Evolutionary conservation across 37 sponge, comb jelly and placozoan species (phyloP).

Genomic region (Crambe crambe): DNA sequence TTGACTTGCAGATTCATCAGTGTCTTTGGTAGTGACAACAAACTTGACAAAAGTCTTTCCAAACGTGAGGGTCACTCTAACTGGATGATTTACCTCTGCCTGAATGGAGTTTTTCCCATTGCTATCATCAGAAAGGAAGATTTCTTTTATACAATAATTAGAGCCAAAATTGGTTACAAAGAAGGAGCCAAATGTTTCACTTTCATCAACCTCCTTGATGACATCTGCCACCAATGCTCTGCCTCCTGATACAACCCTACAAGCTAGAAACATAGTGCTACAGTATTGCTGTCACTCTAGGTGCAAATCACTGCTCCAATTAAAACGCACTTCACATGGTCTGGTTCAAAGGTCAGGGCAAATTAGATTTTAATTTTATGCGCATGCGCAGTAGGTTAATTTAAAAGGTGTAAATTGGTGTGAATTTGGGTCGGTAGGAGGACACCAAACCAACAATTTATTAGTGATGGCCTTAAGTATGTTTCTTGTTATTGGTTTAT

Average conservation of each 20-base stretch:
- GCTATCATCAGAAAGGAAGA: too few relatives aligned
- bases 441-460: background rate
- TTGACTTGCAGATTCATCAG: too few relatives aligned
- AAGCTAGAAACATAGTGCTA: background rate
- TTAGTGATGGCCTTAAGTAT: too few relatives aligned
- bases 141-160: too few relatives aligned
- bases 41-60: conserved; percentile 1
- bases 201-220: background rate
- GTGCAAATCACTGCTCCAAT: too few relatives aligned
- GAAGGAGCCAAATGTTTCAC: background rate
- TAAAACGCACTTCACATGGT: too few relatives aligned
- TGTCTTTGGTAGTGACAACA: background rate
- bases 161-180: background rate
- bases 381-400: background rate
- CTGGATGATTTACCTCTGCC: background rate
- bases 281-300: too few relatives aligned
- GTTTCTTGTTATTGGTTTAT: too few relatives aligned
- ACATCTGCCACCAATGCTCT: background rate
- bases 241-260: background rate
- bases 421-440: background rate
- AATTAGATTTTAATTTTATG: background rate
- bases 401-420: too few relatives aligned
- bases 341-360: background rate
- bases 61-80: background rate
- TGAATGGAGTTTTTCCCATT: too few relatives aligned